Conservation (phyloP, 2,888 invertebrate genomes). For the Erebia ligea region DNA sequence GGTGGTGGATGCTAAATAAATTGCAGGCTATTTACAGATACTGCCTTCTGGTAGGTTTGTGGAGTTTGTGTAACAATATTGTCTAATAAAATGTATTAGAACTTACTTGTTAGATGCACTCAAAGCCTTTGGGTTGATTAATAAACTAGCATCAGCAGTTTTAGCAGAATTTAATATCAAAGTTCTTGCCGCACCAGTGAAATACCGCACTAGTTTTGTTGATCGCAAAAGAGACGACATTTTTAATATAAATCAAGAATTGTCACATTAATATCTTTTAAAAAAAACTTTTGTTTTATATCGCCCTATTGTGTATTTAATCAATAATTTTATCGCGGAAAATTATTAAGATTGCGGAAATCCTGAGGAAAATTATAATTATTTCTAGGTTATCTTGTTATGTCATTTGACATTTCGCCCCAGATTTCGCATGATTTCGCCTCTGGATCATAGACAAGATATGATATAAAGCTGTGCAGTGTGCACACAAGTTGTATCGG, state of each 20-base stretch:
- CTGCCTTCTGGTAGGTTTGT: no score
- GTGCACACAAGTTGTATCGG: no score
- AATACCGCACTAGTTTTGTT: constrained; percentile 89
- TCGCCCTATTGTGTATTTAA: no score
- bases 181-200: constrained; percentile 88
- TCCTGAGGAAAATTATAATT: constrained; percentile 5
- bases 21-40: no score
- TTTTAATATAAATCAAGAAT: constrained; percentile 42
- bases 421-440: no score
- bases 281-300: neutral
- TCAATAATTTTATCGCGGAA: neutral
- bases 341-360: no score
- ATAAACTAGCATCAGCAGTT: constrained; percentile 84
- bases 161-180: constrained; percentile 86
- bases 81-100: constrained; percentile 6
- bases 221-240: constrained; percentile 88
- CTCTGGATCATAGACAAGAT: no score
- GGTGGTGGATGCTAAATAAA: no score
- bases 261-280: constrained; percentile 22
- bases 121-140: constrained; percentile 68
- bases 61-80: neutral
- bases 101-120: constrained; percentile 70
- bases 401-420: neutral
- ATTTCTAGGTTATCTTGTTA: constrained; percentile 61
- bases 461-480: no score